Evolutionary conservation across 2,113 vertebrate genomes (phyloP).

Genomic region (Zapornia atra): DNA sequence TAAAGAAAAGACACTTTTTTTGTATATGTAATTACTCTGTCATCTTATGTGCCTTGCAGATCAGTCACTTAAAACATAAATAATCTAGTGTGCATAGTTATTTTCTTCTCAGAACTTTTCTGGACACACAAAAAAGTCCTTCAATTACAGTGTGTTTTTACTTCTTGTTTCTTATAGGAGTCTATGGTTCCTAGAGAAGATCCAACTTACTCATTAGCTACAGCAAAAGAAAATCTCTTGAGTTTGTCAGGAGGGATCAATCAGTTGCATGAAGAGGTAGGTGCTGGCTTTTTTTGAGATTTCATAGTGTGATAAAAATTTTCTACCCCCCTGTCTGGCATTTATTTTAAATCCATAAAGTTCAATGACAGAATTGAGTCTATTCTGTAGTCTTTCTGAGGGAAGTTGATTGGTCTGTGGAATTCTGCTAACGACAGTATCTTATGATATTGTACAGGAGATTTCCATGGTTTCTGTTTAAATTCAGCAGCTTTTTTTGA

Average conservation of each 20-base stretch:
- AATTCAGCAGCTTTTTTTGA: background rate
- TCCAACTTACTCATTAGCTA: constrained; percentile 1
- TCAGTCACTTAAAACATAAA: background rate
- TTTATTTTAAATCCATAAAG: background rate
- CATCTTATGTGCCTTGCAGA: background rate
- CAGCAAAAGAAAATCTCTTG: constrained; percentile 43
- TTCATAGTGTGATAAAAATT: background rate
- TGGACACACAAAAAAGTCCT: background rate
- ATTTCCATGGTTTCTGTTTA: background rate
- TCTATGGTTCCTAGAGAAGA: constrained; percentile 62
- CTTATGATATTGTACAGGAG: background rate
- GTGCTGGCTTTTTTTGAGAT: background rate
- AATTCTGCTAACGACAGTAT: background rate
- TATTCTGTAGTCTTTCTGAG: background rate
- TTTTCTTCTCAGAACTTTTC: background rate
- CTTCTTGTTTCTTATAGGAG: constrained; percentile 48
- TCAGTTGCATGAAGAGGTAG: constrained; percentile 69
- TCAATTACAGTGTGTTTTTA: background rate
- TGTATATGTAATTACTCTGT: background rate
- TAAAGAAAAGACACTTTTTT: background rate
- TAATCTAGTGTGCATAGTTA: background rate
- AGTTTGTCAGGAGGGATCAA: constrained; percentile 57
- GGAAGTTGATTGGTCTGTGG: background rate
- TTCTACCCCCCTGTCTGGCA: background rate
- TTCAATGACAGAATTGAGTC: background rate